phyloP scores from a whole-genome alignment of 2,888 invertebrate genomes.

The Chrysotoxum bicinctum region DNA sequence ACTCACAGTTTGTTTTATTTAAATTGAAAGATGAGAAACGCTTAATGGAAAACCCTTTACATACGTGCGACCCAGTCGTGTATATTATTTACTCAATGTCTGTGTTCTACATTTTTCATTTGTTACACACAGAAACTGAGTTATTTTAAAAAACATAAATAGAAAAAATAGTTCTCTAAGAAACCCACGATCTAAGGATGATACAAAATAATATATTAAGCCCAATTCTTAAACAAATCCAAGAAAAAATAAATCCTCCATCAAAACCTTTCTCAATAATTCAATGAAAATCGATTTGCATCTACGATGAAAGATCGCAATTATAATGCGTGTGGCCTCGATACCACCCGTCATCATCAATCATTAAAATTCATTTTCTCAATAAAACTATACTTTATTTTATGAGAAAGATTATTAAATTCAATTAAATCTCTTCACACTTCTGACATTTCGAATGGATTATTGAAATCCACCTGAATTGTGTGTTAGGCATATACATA shows the following conservation, averaged over 20 bases:
- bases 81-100: no score
- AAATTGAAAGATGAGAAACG: no score
- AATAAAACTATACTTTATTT: conserved; percentile 33
- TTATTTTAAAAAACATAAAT: no score
- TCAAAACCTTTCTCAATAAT: neutral
- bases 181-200: neutral
- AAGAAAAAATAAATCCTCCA: neutral
- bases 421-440: conserved; percentile 51
- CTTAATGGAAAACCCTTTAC: no score
- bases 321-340: neutral
- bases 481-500: neutral
- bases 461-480: conserved; percentile 50
- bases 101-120: no score
- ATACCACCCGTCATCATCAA: conserved; percentile 7
- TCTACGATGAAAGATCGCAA: neutral
- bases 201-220: neutral
- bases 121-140: no score
- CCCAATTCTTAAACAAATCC: neutral
- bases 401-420: conserved; percentile 45
- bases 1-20: no score
- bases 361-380: conserved; percentile 12
- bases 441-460: conserved; percentile 38
- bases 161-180: no score
- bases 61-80: no score
- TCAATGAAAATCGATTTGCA: conserved; percentile 4